phyloP scores from a whole-genome alignment of 2,113 vertebrate genomes.

The Alethe castanea region DNA sequence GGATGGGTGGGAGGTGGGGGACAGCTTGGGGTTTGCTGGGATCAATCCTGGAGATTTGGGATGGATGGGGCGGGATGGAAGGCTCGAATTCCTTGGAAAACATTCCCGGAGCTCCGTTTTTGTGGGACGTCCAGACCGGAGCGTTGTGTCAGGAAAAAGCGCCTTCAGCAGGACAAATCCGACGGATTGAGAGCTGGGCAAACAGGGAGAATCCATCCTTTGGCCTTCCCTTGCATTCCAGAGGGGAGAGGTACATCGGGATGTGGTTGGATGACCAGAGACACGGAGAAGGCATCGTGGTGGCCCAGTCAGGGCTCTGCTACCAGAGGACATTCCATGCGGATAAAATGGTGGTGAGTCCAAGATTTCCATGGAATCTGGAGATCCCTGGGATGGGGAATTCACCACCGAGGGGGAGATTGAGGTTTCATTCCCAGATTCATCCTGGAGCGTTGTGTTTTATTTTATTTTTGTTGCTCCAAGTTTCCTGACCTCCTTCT shows the following conservation, averaged over 20 bases:
- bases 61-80: no score
- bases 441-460: neutral
- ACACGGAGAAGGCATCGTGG: constrained; percentile 71
- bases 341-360: constrained; percentile 75
- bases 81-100: neutral
- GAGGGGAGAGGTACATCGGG: constrained; percentile 77
- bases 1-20: neutral
- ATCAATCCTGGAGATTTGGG: neutral
- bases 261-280: constrained; percentile 72
- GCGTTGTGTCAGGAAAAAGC: accelerated
- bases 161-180: no score
- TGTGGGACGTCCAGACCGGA: neutral
- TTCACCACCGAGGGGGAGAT: accelerated
- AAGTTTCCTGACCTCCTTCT: no score
- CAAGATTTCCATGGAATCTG: accelerated
- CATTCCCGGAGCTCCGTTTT: neutral
- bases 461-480: no score
- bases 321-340: constrained; percentile 73
- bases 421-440: neutral
- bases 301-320: constrained; percentile 74
- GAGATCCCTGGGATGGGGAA: accelerated
- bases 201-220: neutral
- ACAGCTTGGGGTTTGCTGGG: no score
- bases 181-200: neutral
- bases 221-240: neutral